These are phyloP conservation scores for Dasyornis broadbenti DNA, from an alignment of 2,113 vertebrate species.

Conservation along the genomic window DNA sequence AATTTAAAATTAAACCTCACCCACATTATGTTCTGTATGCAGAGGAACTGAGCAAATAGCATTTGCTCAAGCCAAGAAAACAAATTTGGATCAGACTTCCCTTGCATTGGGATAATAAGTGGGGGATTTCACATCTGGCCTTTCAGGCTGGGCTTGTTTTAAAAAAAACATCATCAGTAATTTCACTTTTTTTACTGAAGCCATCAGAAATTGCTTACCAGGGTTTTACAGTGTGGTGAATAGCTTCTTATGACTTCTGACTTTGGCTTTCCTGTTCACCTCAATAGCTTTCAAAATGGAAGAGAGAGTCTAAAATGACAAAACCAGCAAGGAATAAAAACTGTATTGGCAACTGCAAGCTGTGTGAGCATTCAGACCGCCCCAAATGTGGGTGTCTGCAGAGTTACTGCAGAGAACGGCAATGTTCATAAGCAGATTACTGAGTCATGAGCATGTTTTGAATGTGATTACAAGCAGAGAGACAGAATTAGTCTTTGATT, in stretches of 20 bases:
- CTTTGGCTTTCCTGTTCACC: slow-evolving; percentile 47
- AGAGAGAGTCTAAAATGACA: not conserved
- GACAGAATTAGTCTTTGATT: slow-evolving; percentile 31
- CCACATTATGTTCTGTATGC: not conserved
- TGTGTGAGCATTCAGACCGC: slow-evolving; percentile 2
- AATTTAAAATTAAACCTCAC: not conserved
- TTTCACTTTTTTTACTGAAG: not conserved
- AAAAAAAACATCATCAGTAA: not conserved
- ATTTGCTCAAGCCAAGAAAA: not conserved
- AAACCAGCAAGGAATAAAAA: slow-evolving; percentile 5
- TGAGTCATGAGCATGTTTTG: slow-evolving; percentile 34
- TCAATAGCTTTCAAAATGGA: slow-evolving; percentile 27
- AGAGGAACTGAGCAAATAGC: not conserved
- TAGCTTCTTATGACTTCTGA: slow-evolving; percentile 11
- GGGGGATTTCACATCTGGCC: slow-evolving; percentile 4
- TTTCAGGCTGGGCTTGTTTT: slow-evolving; percentile 39
- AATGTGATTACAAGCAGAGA: slow-evolving; percentile 37
- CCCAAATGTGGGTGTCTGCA: not conserved
- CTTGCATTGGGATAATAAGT: not conserved
- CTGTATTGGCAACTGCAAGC: slow-evolving; percentile 9
- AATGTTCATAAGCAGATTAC: slow-evolving; percentile 37
- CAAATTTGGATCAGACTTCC: not conserved
- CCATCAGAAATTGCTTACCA: slow-evolving; percentile 35
- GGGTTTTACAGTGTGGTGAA: slow-evolving; percentile 30
- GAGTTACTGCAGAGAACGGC: not conserved